Evolutionary conservation across 2,888 invertebrate genomes (phyloP).

Genomic region (Hemaris fuciformis): DNA sequence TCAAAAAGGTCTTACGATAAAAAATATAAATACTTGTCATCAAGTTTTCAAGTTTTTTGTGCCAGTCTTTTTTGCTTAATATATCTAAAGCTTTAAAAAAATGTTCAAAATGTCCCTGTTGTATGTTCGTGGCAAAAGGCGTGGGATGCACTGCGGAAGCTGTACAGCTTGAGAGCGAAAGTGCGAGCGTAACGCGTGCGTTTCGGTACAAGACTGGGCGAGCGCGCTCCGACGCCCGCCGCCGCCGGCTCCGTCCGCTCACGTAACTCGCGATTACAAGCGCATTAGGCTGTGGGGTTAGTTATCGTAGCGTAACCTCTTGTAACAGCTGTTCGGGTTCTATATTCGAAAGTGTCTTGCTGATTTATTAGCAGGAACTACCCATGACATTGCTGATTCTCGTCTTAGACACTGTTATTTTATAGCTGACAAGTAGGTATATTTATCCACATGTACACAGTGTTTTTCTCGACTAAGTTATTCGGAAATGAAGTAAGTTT

Average conservation of each 20-base stretch:
- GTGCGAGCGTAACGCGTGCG: conserved; percentile 67
- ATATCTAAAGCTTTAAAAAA: not conserved
- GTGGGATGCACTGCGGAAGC: not conserved
- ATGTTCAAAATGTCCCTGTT: not conserved
- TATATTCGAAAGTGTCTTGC: not conserved
- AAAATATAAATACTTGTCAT: no score
- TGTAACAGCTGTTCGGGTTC: conserved; percentile 3
- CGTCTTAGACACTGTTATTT: not conserved
- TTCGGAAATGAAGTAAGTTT: no score
- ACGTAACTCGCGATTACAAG: conserved; percentile 54
- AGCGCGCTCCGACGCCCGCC: conserved; percentile 30
- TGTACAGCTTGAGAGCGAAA: conserved; percentile 64
- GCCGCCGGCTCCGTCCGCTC: conserved; percentile 48
- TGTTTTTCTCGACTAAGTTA: no score
- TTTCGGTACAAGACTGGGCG: conserved; percentile 63
- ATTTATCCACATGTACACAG: no score
- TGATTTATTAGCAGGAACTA: not conserved
- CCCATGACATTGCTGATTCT: not conserved
- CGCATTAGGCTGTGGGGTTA: conserved; percentile 24
- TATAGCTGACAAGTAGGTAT: no score
- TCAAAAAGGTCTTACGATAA: not conserved
- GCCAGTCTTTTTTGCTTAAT: not conserved
- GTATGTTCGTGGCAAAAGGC: not conserved
- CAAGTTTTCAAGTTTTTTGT: not conserved
- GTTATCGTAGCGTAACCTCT: conserved; percentile 14